Percentiles rank a stretch among this genome's conserved stretches.
phyloP scores from a whole-genome alignment of 1,140 invertebrate genomes.

The Lucilia sericata region DNA sequence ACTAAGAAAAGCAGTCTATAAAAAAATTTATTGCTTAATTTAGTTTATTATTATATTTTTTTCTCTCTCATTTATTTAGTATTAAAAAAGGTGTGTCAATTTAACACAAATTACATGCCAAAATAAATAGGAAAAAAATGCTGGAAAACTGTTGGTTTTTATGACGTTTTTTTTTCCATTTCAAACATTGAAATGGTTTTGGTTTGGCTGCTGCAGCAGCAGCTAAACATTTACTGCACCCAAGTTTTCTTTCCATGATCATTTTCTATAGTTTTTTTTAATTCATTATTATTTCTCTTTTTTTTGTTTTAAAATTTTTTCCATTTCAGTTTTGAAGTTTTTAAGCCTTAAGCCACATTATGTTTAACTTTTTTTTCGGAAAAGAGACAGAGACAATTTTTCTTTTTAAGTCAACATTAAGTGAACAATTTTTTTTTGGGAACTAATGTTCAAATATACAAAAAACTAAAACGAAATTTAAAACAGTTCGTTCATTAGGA shows the following conservation, averaged over 20 bases:
- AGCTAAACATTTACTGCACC: conserved; percentile 4
- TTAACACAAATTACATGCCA: conserved; percentile 27
- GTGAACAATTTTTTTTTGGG: too few species aligned
- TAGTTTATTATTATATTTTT: neutral
- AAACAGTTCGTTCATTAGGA: neutral
- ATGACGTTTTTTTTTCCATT: too few species aligned
- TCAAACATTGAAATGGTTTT: neutral
- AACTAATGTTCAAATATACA: too few species aligned
- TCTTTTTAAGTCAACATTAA: conserved; percentile 14
- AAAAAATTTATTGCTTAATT: conserved; percentile 29
- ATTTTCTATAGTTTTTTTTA: neutral
- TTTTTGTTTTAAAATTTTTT: neutral
- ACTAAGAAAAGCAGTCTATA: neutral
- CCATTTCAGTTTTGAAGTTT: conserved; percentile 8
- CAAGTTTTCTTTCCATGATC: conserved; percentile 13
- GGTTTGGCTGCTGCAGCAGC: neutral
- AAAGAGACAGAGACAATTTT: neutral
- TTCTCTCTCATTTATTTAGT: neutral
- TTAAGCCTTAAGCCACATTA: conserved; percentile 12
- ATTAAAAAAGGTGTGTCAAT: conserved; percentile 27
- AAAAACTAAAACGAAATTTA: neutral
- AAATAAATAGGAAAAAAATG: conserved; percentile 4
- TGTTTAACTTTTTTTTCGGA: neutral
- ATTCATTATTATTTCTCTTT: neutral
- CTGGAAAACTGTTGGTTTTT: neutral